Evolutionary conservation across 1,140 invertebrate genomes (phyloP).

Genomic region (Pararge aegeria): DNA sequence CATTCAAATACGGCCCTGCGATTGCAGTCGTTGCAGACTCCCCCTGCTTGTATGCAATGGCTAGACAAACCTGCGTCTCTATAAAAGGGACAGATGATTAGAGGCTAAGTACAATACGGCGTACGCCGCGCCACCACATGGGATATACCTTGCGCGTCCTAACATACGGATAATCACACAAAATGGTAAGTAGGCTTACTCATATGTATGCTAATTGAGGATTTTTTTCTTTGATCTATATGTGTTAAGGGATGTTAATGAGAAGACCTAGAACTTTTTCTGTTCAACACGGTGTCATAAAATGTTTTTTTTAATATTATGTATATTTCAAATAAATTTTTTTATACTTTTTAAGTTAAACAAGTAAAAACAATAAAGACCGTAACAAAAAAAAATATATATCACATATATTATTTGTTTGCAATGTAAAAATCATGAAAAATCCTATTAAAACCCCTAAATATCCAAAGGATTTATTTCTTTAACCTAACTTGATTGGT

Average conservation of each 20-base stretch:
- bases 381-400: no score
- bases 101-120: slow-evolving; percentile 69
- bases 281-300: background rate
- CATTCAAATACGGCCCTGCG: slow-evolving; percentile 55
- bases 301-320: background rate
- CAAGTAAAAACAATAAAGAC: no score
- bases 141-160: slow-evolving; percentile 50
- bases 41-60: slow-evolving; percentile 66
- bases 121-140: slow-evolving; percentile 60
- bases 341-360: no score
- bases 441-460: no score
- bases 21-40: slow-evolving; percentile 62
- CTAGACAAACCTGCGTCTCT: slow-evolving; percentile 75
- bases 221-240: background rate
- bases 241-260: background rate
- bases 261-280: slow-evolving; percentile 1
- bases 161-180: slow-evolving; percentile 35
- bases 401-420: no score
- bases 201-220: background rate
- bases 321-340: no score
- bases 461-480: no score
- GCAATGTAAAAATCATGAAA: no score
- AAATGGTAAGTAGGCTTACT: slow-evolving; percentile 53
- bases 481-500: no score
- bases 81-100: slow-evolving; percentile 77